phyloP scores from a whole-genome alignment of 2,888 invertebrate genomes.

The Seira musarum region DNA sequence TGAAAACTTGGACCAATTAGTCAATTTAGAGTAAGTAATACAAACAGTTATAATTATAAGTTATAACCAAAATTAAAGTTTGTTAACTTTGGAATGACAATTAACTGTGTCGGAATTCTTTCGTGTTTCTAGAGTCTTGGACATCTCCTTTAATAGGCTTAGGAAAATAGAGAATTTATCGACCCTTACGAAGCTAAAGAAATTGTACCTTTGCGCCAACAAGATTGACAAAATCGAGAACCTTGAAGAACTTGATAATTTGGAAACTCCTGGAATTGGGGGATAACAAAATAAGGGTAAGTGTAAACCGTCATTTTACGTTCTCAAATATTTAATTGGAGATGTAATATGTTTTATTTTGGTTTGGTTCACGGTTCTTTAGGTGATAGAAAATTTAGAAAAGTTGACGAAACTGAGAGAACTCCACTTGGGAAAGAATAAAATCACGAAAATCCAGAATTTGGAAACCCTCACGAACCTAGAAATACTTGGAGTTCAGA shows the following conservation, averaged over 20 bases:
- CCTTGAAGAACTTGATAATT: constrained; percentile 82
- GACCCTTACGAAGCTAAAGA: constrained; percentile 82
- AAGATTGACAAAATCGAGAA: constrained; percentile 91
- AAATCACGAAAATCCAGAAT: constrained; percentile 90
- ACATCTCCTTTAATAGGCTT: constrained; percentile 96
- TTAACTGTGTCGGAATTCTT: not conserved
- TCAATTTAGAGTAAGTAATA: constrained; percentile 87
- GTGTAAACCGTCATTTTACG: too few species aligned
- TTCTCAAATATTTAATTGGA: not conserved
- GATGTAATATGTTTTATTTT: constrained; percentile 14
- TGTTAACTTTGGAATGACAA: not conserved
- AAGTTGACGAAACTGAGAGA: constrained; percentile 82
- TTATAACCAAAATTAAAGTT: not conserved
- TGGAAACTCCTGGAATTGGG: constrained; percentile 94
- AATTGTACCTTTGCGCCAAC: constrained; percentile 91
- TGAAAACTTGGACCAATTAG: constrained; percentile 89
- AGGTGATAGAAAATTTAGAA: constrained; percentile 91
- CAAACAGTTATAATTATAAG: not conserved
- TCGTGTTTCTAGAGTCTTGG: constrained; percentile 81
- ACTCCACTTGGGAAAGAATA: constrained; percentile 95
- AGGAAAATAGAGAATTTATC: constrained; percentile 88
- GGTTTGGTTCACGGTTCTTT: constrained; percentile 69
- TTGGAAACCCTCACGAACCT: constrained; percentile 82
- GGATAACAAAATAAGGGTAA: constrained; percentile 91
- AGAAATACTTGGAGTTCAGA: constrained; percentile 88